Evolutionary conservation across 2,888 invertebrate genomes (phyloP).

Genomic region (Trilocha varians): DNA sequence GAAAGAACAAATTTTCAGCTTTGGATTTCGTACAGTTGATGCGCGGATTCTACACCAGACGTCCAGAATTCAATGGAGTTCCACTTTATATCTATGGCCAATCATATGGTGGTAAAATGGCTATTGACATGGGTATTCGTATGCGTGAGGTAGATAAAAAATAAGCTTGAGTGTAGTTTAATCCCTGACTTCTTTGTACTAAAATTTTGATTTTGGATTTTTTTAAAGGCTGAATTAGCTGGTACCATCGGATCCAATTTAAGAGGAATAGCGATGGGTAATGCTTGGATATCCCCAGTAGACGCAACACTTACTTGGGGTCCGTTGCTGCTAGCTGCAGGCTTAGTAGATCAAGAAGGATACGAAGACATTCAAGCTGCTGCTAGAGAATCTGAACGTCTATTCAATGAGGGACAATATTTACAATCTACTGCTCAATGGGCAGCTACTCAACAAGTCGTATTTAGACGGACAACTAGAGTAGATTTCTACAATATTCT

Average conservation of each 20-base stretch:
- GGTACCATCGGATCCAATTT: slow-evolving; percentile 79
- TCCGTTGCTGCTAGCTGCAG: slow-evolving; percentile 81
- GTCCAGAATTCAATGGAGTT: slow-evolving; percentile 80
- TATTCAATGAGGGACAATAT: slow-evolving; percentile 74
- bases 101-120: slow-evolving; percentile 96
- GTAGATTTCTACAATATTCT: slow-evolving; percentile 90
- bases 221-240: slow-evolving; percentile 78
- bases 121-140: slow-evolving; percentile 82
- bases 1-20: slow-evolving; percentile 47
- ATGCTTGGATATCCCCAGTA: slow-evolving; percentile 92
- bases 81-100: slow-evolving; percentile 91
- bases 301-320: slow-evolving; percentile 90
- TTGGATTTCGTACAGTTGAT: slow-evolving; percentile 83
- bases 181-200: slow-evolving; percentile 5
- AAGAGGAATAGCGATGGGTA: slow-evolving; percentile 86
- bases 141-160: slow-evolving; percentile 62
- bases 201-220: no score
- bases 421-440: slow-evolving; percentile 76
- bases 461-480: slow-evolving; percentile 73
- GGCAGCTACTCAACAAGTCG: slow-evolving; percentile 75
- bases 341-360: slow-evolving; percentile 80
- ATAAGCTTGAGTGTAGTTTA: slow-evolving; percentile 1
- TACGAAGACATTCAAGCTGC: slow-evolving; percentile 70
- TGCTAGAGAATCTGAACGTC: slow-evolving; percentile 70
- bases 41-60: slow-evolving; percentile 76